Conservation (phyloP, 2,888 invertebrate species). For the Pammene aurita region DNA sequence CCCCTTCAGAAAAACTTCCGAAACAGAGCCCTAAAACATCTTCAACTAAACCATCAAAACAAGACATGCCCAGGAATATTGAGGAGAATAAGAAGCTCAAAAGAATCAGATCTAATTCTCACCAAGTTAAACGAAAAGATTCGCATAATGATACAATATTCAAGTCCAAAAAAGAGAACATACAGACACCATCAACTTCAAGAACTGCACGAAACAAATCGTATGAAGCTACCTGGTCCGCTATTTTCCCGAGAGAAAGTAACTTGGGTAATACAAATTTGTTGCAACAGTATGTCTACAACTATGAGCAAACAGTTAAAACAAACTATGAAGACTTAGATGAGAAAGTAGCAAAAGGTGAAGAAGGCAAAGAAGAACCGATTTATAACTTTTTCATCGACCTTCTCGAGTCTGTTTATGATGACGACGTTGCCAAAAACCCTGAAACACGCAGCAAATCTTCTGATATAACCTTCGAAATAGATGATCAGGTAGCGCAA, state of each 20-base stretch:
- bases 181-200: constrained; percentile 59
- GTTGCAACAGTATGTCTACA: constrained; percentile 6
- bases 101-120: constrained; percentile 49
- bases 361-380: background rate
- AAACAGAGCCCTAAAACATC: constrained; percentile 18
- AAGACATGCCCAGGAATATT: constrained; percentile 10
- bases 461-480: constrained; percentile 54
- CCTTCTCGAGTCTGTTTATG: constrained; percentile 61
- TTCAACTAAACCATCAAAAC: constrained; percentile 41
- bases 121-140: background rate
- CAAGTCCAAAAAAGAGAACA: constrained; percentile 57
- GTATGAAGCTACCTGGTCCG: constrained; percentile 13
- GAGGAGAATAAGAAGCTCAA: constrained; percentile 45
- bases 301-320: background rate
- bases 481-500: constrained; percentile 56
- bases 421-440: constrained; percentile 48
- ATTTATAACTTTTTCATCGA: constrained; percentile 68
- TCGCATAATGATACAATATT: constrained; percentile 54
- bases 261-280: constrained; percentile 32
- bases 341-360: background rate
- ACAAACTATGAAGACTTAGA: background rate
- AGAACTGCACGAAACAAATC: constrained; percentile 41
- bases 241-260: constrained; percentile 23
- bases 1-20: background rate
- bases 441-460: constrained; percentile 33